Conservation (phyloP, 2,888 invertebrate genomes). For the Apantesis nais region DNA sequence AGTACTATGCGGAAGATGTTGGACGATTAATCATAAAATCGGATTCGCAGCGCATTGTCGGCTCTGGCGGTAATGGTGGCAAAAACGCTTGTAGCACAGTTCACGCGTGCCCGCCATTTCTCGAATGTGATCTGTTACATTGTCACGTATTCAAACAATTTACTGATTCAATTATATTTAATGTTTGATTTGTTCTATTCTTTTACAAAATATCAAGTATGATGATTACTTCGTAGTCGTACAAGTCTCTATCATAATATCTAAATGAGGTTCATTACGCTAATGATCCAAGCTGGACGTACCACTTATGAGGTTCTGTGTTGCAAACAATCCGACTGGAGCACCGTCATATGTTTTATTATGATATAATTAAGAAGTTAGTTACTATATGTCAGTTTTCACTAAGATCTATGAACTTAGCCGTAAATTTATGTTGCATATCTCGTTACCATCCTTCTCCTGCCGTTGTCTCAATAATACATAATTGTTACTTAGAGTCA, state of each 20-base stretch:
- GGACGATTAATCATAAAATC: constrained; percentile 74
- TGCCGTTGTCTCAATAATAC: neutral
- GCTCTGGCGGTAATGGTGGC: constrained; percentile 59
- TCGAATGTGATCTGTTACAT: constrained; percentile 35
- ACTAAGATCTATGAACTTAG: too few species aligned
- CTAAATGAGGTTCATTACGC: too few species aligned
- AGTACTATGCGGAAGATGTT: constrained; percentile 74
- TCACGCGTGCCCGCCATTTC: constrained; percentile 60
- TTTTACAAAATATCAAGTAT: too few species aligned
- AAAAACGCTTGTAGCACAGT: constrained; percentile 61
- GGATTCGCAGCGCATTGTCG: constrained; percentile 53
- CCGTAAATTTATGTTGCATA: neutral
- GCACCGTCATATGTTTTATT: too few species aligned
- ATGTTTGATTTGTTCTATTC: too few species aligned
- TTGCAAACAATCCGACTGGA: too few species aligned
- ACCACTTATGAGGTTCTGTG: too few species aligned
- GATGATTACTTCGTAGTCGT: too few species aligned
- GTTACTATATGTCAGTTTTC: too few species aligned
- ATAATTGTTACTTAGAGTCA: neutral
- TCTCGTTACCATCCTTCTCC: neutral
- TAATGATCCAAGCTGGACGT: too few species aligned
- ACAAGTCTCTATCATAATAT: too few species aligned
- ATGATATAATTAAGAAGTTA: too few species aligned
- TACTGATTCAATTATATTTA: constrained; percentile 21
- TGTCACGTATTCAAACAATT: constrained; percentile 32